Evolutionary conservation across 2,888 invertebrate genomes (phyloP).

Genomic region (Ichneumon xanthorius): DNA sequence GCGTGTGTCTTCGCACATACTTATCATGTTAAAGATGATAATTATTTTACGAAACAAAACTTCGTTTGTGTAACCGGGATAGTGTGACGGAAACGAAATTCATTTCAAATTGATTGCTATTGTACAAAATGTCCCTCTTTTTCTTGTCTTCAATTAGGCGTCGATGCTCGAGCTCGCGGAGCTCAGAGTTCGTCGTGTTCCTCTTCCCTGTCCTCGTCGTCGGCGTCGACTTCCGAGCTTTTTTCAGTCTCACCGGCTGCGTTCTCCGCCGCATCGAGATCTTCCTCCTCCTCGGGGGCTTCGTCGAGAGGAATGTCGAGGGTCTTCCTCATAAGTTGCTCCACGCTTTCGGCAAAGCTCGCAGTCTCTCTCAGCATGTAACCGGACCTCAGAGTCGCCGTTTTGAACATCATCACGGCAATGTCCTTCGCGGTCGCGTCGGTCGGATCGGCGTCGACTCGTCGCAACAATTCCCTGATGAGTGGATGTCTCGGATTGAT

Average conservation of each 20-base stretch:
- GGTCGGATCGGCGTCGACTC: constrained; percentile 91
- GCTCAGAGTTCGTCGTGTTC: constrained; percentile 88
- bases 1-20: neutral
- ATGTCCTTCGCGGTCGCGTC: constrained; percentile 93
- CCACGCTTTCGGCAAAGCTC: constrained; percentile 96
- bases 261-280: constrained; percentile 70
- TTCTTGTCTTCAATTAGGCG: constrained; percentile 36
- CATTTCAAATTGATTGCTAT: neutral
- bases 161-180: constrained; percentile 5
- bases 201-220: constrained; percentile 85
- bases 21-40: neutral
- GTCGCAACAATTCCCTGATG: constrained; percentile 94
- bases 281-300: constrained; percentile 84
- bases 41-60: neutral
- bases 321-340: constrained; percentile 93
- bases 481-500: constrained; percentile 99
- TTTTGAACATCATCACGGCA: constrained; percentile 95
- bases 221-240: constrained; percentile 84
- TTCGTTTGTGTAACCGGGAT: neutral
- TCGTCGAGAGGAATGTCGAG: constrained; percentile 93
- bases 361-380: constrained; percentile 95
- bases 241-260: constrained; percentile 81
- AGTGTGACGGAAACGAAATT: neutral
- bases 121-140: constrained; percentile 44
- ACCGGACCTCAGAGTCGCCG: constrained; percentile 97